Base-by-base conservation (phyloP, 2,888 invertebrate species). In the Aspidiotus rigidus region DNA sequence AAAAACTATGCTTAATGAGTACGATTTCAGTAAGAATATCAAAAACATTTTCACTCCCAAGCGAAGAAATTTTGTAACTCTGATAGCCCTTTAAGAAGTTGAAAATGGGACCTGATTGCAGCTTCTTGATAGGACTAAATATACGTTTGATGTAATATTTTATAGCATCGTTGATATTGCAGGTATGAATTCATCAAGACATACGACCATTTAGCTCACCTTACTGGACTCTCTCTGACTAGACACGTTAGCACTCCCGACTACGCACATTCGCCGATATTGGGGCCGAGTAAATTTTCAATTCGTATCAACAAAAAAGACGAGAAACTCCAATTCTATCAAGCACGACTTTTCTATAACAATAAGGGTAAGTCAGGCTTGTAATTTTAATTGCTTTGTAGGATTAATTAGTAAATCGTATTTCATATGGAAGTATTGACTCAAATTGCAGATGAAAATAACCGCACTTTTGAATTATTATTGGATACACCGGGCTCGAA, bases 401-500 rank as follows among this genome's bases (percentile, higher is more conserved):
- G n/a, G n/a, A n/a, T 7, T 39, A 2, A 41, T 62, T n/a, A 55
- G 17, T n/a, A 55, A 2, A 9, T 55, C 7, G 15, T 53, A n/a
- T 62, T n/a, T 62, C 13, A 53, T 28, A 5, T 28, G 5, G 5
- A 28, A 28, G 28, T 59, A 5, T 28, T 62, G 62, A 62, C 17
- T 10, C 2, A 15, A 16, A 41, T 57, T 70, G 17, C 56, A 70
- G 70, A 54, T 39, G 39, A 59, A 17, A 60, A 60, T 16, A 59
- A 60, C 15, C 64, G 61, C 11, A 53, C 80, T 15, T 77, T 83
- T 7, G 83, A 81, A 74, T 71, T 81, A 2, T 73, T 79, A 0
- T 70, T 83, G 16, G 83, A 85, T 73, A 85, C 85, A 0, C 85
- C 89, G 0, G 87, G 86, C 57, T 86, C 88, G 1, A 82, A 84